Percentiles rank a stretch among this genome's conserved stretches.
These are phyloP conservation scores for Drosophila anomelani DNA, from an alignment of 2,888 invertebrate species.

Conservation along the genomic window DNA sequence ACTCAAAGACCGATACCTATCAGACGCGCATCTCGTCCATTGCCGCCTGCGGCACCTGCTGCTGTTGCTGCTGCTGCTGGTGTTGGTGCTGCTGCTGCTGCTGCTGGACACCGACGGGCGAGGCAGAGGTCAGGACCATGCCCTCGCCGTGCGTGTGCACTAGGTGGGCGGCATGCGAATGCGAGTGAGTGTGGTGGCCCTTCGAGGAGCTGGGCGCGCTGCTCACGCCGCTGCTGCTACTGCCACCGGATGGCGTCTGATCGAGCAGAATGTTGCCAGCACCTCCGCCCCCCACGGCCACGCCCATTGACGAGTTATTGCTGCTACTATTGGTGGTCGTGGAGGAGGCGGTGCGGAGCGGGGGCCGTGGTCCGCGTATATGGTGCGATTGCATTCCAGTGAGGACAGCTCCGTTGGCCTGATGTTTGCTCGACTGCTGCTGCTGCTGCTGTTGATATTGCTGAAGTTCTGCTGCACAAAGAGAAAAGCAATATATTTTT, in stretches of 20 bases:
- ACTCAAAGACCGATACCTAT: slow-evolving; percentile 86
- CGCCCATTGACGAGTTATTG: slow-evolving; percentile 51
- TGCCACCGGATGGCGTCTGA: slow-evolving; percentile 82
- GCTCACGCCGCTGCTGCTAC: slow-evolving; percentile 83
- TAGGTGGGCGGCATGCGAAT: slow-evolving; percentile 63
- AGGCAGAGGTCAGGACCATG: slow-evolving; percentile 48
- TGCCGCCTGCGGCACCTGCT: slow-evolving; percentile 91
- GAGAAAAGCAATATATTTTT: background rate
- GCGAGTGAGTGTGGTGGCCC: slow-evolving; percentile 80
- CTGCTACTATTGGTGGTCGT: slow-evolving; percentile 67
- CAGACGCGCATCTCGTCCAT: slow-evolving; percentile 97
- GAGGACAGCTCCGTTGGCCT: slow-evolving; percentile 82
- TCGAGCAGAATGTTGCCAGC: slow-evolving; percentile 66
- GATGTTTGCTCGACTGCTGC: slow-evolving; percentile 82
- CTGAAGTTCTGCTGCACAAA: slow-evolving; percentile 66
- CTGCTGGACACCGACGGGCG: slow-evolving; percentile 71
- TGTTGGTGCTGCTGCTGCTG: slow-evolving; percentile 85
- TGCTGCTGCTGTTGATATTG: slow-evolving; percentile 78
- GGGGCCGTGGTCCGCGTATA: slow-evolving; percentile 84
- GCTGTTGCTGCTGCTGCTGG: slow-evolving; percentile 86
- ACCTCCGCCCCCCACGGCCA: slow-evolving; percentile 47
- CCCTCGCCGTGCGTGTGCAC: slow-evolving; percentile 57
- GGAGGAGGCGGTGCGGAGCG: slow-evolving; percentile 84
- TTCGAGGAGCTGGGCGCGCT: slow-evolving; percentile 83
- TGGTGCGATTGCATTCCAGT: slow-evolving; percentile 81